A percentile compares a stretch with the other conserved stretches of the same genome.
These are phyloP conservation scores for Sycobia sp. DNA, from an alignment of 1,140 invertebrate species.

Conservation along the genomic window DNA sequence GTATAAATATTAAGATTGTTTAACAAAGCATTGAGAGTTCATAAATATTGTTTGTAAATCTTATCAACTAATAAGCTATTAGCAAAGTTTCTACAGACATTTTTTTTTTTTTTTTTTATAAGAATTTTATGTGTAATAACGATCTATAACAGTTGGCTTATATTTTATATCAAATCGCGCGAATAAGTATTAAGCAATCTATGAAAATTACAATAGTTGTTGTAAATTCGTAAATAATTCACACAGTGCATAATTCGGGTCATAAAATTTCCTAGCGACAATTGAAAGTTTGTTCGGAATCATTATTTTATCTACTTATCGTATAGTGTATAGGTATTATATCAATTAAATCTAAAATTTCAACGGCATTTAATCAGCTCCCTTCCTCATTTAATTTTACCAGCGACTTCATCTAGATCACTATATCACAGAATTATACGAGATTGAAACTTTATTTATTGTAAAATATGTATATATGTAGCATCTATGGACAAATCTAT, in stretches of 20 bases:
- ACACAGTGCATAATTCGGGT: conserved; percentile 17
- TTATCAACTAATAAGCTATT: conserved; percentile 9
- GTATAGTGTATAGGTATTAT: conserved; percentile 6
- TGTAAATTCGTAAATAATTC: conserved; percentile 20
- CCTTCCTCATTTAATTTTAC: neutral
- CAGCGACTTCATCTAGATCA: conserved; percentile 1
- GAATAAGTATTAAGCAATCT: too few relatives aligned
- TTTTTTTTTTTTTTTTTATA: conserved; percentile 4
- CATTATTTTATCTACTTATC: too few relatives aligned
- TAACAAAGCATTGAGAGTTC: conserved; percentile 24
- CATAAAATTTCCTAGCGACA: neutral
- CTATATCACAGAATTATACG: conserved; percentile 36
- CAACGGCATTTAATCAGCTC: neutral
- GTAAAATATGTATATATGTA: neutral
- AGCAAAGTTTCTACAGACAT: conserved; percentile 15
- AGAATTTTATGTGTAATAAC: conserved; percentile 8
- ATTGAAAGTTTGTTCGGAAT: too few relatives aligned
- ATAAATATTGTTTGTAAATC: conserved; percentile 18
- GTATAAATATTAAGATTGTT: conserved; percentile 31
- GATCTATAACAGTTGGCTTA: conserved; percentile 13
- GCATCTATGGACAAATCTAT: neutral
- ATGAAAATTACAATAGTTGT: neutral
- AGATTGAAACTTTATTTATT: conserved; percentile 20
- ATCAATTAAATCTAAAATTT: conserved; percentile 10
- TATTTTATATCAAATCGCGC: neutral